These are phyloP conservation scores for Cichladusa arquata DNA, from an alignment of 2,113 vertebrate genomes.

Conservation along the genomic window DNA sequence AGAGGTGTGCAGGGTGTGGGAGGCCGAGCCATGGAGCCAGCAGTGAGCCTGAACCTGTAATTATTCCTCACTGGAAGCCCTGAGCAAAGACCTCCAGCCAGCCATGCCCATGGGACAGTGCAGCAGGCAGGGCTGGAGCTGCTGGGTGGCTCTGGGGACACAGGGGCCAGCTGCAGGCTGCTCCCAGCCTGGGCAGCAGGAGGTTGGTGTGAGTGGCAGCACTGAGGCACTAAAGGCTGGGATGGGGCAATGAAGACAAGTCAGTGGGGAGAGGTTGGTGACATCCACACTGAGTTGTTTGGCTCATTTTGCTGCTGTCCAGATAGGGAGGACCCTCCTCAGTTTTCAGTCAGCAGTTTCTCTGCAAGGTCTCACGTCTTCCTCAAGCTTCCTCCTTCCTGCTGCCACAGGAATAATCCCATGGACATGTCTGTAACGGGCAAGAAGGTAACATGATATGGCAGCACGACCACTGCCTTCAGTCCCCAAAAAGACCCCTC, in stretches of 20 bases:
- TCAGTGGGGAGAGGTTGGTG: neutral
- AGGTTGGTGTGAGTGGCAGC: neutral
- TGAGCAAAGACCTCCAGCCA: rapidly evolving
- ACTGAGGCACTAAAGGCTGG: neutral
- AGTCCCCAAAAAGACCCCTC: neutral
- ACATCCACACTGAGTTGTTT: neutral
- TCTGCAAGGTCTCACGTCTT: neutral
- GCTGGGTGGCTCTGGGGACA: neutral
- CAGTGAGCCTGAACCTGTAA: neutral
- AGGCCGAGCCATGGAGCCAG: neutral
- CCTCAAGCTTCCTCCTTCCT: neutral
- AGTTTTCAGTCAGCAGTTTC: neutral
- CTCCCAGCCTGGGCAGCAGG: neutral
- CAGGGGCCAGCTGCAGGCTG: neutral
- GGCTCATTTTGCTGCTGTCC: neutral
- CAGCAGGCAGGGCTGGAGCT: neutral
- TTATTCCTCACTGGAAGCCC: neutral
- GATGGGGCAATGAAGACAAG: neutral
- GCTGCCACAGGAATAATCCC: neutral
- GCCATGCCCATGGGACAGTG: rapidly evolving
- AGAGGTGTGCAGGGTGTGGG: neutral
- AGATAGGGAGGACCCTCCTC: neutral
- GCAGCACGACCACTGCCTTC: rapidly evolving
- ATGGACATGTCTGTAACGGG: rapidly evolving
- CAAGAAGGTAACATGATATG: rapidly evolving